Percentiles rank a stretch among this genome's conserved stretches.
phyloP scores from a whole-genome alignment of 2,888 invertebrate species.

The Zaprionus obscuricornis region DNA sequence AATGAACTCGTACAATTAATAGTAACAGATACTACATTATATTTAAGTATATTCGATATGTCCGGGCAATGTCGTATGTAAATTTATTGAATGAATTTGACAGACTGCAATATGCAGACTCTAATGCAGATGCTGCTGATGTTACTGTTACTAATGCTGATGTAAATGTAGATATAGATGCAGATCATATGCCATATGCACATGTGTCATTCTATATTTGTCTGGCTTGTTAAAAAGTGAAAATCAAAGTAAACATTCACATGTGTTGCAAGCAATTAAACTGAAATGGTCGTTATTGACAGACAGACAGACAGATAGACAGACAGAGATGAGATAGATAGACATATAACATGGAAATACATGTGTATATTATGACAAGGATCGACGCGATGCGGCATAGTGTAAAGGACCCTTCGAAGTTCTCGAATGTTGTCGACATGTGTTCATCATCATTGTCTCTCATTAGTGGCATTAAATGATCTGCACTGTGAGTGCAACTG shows the following conservation, averaged over 20 bases:
- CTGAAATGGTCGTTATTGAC: constrained; percentile 26
- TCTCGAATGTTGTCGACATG: constrained; percentile 56
- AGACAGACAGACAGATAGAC: too few species aligned
- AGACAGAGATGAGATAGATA: too few species aligned
- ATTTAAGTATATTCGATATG: constrained; percentile 54
- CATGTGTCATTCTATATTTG: constrained; percentile 42
- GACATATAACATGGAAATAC: neutral
- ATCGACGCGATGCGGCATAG: constrained; percentile 35
- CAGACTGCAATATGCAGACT: constrained; percentile 60
- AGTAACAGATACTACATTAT: constrained; percentile 51
- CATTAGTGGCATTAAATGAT: constrained; percentile 55
- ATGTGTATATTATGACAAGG: constrained; percentile 43
- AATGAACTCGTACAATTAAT: constrained; percentile 48
- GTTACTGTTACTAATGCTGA: constrained; percentile 11
- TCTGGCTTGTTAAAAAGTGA: constrained; percentile 26
- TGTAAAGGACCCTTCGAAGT: constrained; percentile 42
- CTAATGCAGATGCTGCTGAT: too few species aligned
- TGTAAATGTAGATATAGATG: neutral
- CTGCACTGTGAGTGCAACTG: constrained; percentile 29
- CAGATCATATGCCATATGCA: constrained; percentile 38
- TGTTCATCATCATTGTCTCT: constrained; percentile 48
- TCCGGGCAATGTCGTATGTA: constrained; percentile 44
- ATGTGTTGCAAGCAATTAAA: constrained; percentile 62
- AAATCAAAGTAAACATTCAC: constrained; percentile 65
- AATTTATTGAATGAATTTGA: constrained; percentile 49